These are phyloP conservation scores for Elegia similella DNA, from an alignment of 2,888 invertebrate species.

Conservation along the genomic window DNA sequence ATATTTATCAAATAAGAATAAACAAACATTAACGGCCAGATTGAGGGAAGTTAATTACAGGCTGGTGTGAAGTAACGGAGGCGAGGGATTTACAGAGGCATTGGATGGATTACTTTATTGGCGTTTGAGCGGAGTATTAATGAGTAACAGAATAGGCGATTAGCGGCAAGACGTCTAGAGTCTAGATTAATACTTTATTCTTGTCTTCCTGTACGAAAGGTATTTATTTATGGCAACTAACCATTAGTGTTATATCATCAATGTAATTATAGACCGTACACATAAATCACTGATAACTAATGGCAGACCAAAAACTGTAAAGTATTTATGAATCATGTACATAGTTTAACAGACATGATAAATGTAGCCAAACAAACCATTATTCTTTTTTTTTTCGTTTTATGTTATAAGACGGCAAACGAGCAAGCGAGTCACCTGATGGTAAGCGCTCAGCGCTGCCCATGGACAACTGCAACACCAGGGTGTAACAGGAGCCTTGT, in stretches of 20 bases:
- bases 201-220: neutral
- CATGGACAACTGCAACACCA: too few species aligned
- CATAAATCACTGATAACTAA: too few species aligned
- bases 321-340: too few species aligned
- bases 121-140: conserved; percentile 25
- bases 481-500: too few species aligned
- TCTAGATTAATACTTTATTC: conserved; percentile 6
- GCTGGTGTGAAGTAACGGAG: conserved; percentile 31
- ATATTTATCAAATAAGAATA: neutral
- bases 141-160: conserved; percentile 26
- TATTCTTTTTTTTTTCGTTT: too few species aligned
- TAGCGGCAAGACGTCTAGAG: conserved; percentile 17
- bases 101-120: conserved; percentile 28
- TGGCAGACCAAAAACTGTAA: too few species aligned
- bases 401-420: too few species aligned
- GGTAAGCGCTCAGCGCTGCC: too few species aligned
- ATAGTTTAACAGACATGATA: too few species aligned
- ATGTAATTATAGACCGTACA: neutral
- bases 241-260: neutral
- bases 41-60: conserved; percentile 32
- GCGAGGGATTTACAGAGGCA: conserved; percentile 28
- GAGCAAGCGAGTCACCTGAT: too few species aligned
- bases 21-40: conserved; percentile 21
- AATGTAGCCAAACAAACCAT: too few species aligned
- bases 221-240: neutral